Evolutionary conservation across 1,140 invertebrate genomes (phyloP).

Genomic region (Matsumurasca onukii): DNA sequence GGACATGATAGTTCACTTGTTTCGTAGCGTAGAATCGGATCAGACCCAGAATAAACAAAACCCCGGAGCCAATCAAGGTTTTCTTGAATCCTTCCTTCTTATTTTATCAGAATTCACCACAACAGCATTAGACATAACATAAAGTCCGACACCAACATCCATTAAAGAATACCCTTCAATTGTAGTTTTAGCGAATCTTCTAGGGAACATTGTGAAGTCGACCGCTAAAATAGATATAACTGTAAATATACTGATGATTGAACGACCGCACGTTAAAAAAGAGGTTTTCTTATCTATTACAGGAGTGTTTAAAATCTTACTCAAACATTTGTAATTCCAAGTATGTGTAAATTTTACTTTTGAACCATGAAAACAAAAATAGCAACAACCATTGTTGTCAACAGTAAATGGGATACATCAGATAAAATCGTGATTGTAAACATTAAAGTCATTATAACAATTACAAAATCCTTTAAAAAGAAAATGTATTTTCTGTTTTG

Average conservation of each 20-base stretch:
- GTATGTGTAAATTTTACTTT: slow-evolving; percentile 1
- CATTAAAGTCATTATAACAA: slow-evolving; percentile 28
- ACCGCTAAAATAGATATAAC: slow-evolving; percentile 87
- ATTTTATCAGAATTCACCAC: neutral
- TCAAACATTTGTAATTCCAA: slow-evolving; percentile 2
- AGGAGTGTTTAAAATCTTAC: slow-evolving; percentile 15
- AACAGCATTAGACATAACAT: slow-evolving; percentile 75
- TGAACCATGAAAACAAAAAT: slow-evolving; percentile 1
- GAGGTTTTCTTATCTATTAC: slow-evolving; percentile 47
- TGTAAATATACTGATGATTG: slow-evolving; percentile 72
- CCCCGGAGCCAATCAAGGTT: slow-evolving; percentile 44
- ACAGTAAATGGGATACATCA: slow-evolving; percentile 6
- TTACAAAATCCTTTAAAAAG: slow-evolving; percentile 28
- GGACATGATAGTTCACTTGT: slow-evolving; percentile 76
- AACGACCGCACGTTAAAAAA: slow-evolving; percentile 67
- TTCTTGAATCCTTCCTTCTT: slow-evolving; percentile 35
- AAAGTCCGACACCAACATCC: slow-evolving; percentile 92
- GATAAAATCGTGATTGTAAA: slow-evolving; percentile 30
- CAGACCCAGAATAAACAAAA: slow-evolving; percentile 70
- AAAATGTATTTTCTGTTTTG: neutral
- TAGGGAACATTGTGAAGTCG: slow-evolving; percentile 86
- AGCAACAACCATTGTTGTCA: slow-evolving; percentile 9
- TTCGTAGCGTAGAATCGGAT: slow-evolving; percentile 63
- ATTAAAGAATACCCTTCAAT: slow-evolving; percentile 86
- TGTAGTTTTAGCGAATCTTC: slow-evolving; percentile 83